Conservation (phyloP, 2,888 invertebrate species). For the Dastarcus helophoroides region DNA sequence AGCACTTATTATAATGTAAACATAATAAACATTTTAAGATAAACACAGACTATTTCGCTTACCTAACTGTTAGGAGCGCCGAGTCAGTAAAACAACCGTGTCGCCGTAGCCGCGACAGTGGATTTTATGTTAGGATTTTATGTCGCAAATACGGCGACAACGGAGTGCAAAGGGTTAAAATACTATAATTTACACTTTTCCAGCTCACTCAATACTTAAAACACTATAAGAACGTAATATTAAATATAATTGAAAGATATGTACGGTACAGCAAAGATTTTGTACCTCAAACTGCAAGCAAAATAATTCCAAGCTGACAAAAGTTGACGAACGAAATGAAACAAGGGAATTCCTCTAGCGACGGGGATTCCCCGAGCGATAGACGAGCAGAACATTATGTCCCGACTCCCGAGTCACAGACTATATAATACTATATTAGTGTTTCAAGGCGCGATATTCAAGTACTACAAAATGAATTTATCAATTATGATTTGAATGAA, state of each 20-base stretch:
- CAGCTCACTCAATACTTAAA: slow-evolving; percentile 6
- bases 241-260: slow-evolving; percentile 4
- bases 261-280: too few species aligned
- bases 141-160: too few species aligned
- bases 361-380: too few species aligned
- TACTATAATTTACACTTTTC: slow-evolving; percentile 6
- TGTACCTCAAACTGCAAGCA: too few species aligned
- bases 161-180: too few species aligned
- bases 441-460: slow-evolving; percentile 5
- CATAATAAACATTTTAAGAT: too few species aligned
- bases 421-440: slow-evolving; percentile 2
- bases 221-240: slow-evolving; percentile 6
- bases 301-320: slow-evolving; percentile 2
- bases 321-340: slow-evolving; percentile 5
- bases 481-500: slow-evolving; percentile 1
- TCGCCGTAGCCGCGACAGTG: too few species aligned
- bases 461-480: slow-evolving; percentile 3
- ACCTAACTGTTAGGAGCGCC: too few species aligned
- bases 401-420: slow-evolving; percentile 4
- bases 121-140: too few species aligned
- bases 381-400: slow-evolving; percentile 5
- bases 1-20: too few species aligned
- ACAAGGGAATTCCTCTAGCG: slow-evolving; percentile 4
- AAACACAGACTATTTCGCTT: too few species aligned
- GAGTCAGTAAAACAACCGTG: too few species aligned